Evolutionary conservation across 1,140 invertebrate species (phyloP).

Genomic region (Zaprionus lachaisei): DNA sequence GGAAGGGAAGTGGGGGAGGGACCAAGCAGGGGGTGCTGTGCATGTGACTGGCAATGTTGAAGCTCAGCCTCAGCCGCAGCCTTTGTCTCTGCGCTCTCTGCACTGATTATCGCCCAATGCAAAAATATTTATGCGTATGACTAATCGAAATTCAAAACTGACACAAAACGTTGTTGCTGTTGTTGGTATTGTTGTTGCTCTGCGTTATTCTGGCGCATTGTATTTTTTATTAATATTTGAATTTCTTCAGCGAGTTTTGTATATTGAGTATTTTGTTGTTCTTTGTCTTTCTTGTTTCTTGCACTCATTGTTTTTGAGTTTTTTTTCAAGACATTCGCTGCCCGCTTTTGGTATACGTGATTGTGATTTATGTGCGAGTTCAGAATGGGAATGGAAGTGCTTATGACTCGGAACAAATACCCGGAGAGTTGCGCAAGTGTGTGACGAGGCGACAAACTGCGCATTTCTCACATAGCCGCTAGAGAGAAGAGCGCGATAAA

Average conservation of each 20-base stretch:
- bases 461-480: conserved; percentile 10
- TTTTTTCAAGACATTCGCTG: conserved; percentile 25
- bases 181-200: conserved; percentile 24
- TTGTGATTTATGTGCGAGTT: conserved; percentile 54
- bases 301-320: conserved; percentile 13
- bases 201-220: neutral
- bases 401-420: conserved; percentile 26
- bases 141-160: conserved; percentile 46
- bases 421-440: conserved; percentile 18
- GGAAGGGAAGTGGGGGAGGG: neutral
- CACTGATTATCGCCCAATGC: conserved; percentile 53
- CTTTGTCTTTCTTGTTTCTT: neutral
- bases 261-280: neutral
- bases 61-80: conserved; percentile 15
- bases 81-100: conserved; percentile 34
- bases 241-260: conserved; percentile 5
- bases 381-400: conserved; percentile 22
- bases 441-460: conserved; percentile 20
- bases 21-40: neutral
- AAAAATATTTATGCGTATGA: conserved; percentile 75
- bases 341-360: conserved; percentile 37
- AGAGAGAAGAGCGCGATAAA: neutral
- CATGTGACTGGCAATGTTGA: conserved; percentile 50
- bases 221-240: conserved; percentile 33
- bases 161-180: conserved; percentile 24